These are phyloP conservation scores for Meghimatium bilineatum DNA, from an alignment of 2,888 invertebrate genomes.

Conservation along the genomic window DNA sequence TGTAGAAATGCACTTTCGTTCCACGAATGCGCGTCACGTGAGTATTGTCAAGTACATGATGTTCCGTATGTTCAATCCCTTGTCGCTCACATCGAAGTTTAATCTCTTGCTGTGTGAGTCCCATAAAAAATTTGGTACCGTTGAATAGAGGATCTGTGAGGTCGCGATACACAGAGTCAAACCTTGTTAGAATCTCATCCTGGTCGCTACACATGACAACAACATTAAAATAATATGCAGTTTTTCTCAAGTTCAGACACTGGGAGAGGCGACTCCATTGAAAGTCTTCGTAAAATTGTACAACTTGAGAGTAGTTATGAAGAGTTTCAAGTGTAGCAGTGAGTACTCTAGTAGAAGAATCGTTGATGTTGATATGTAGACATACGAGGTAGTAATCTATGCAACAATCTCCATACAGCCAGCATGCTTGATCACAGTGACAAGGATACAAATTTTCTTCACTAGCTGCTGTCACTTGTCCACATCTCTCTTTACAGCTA, in stretches of 20 bases:
- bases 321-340: not conserved
- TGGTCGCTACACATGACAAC: not conserved
- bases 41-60: not conserved
- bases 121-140: not conserved
- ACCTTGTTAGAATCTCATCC: not conserved
- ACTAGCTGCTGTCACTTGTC: not conserved
- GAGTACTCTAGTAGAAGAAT: not conserved
- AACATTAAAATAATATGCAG: not conserved
- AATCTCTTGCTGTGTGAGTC: conserved; percentile 1
- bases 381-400: conserved; percentile 46
- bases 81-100: conserved; percentile 11
- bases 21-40: not conserved
- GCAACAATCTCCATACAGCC: conserved; percentile 50
- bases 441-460: not conserved
- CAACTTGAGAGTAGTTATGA: not conserved
- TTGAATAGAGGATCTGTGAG: not conserved
- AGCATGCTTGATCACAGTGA: conserved; percentile 43
- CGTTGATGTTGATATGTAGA: conserved; percentile 25
- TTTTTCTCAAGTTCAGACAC: not conserved
- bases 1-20: conserved; percentile 31
- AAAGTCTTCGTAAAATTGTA: not conserved
- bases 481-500: conserved; percentile 18
- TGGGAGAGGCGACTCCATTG: not conserved
- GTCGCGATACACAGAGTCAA: not conserved
- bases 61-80: no score